phyloP scores from a whole-genome alignment of 2,888 invertebrate genomes.

The Adelphocoris suturalis region DNA sequence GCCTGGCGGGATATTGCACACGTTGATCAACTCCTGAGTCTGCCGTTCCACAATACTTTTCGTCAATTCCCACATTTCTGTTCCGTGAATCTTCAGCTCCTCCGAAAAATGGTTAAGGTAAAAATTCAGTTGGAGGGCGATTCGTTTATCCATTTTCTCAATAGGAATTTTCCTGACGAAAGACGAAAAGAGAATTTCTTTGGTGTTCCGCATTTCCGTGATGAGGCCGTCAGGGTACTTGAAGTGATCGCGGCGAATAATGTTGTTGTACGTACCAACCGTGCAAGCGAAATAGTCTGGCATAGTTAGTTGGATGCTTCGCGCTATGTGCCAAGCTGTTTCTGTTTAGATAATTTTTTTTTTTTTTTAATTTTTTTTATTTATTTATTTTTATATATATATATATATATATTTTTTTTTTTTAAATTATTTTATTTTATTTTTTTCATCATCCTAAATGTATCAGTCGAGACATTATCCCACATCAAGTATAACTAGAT shows the following conservation, averaged over 20 bases:
- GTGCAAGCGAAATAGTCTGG: background rate
- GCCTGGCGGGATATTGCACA: background rate
- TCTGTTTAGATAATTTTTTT: background rate
- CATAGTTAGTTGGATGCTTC: background rate
- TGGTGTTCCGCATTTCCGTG: background rate
- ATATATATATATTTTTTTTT: too few species aligned
- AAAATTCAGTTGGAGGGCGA: background rate
- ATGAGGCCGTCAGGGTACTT: conserved; percentile 8
- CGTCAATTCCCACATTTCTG: background rate
- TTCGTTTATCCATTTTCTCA: background rate
- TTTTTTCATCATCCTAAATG: too few species aligned
- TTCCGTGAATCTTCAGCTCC: background rate
- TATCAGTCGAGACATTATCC: too few species aligned
- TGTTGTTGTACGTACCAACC: background rate
- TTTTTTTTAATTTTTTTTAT: too few species aligned
- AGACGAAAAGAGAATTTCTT: background rate
- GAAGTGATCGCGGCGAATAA: background rate
- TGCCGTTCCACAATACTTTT: background rate
- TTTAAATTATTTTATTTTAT: too few species aligned
- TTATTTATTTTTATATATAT: too few species aligned
- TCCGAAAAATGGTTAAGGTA: background rate
- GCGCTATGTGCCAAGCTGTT: background rate
- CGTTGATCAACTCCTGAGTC: background rate
- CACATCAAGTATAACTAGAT: too few species aligned
- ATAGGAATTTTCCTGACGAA: background rate